Conservation (phyloP, 2,797 vertebrate genomes). For the Cirrhinus molitorella region DNA sequence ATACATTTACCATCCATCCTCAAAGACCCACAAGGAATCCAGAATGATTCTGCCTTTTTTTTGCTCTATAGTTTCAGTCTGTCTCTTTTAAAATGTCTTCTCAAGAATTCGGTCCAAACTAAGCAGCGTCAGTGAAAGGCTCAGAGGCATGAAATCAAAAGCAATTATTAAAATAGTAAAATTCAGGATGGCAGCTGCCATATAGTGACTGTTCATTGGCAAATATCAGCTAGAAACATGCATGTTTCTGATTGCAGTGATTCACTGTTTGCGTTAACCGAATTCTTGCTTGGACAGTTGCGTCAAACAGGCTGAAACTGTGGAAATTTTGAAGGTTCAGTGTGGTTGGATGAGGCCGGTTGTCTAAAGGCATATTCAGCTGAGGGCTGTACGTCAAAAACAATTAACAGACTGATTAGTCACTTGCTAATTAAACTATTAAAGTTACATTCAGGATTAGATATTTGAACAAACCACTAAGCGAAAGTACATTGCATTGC, state of each 20-base stretch:
- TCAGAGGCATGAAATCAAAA: conserved; percentile 32
- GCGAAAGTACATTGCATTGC: neutral
- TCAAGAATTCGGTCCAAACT: conserved; percentile 30
- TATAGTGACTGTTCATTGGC: neutral
- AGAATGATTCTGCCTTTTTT: neutral
- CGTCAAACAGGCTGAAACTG: neutral
- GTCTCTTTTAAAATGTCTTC: neutral
- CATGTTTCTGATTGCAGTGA: neutral
- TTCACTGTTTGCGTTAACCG: neutral
- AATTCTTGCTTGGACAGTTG: conserved; percentile 2
- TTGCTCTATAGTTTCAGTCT: conserved; percentile 2
- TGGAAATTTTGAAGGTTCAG: neutral
- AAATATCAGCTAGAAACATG: neutral
- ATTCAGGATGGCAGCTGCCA: neutral
- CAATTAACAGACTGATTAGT: neutral
- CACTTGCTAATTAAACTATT: conserved; percentile 1
- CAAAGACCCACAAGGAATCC: conserved; percentile 21
- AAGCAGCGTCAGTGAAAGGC: conserved; percentile 4
- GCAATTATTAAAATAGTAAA: conserved; percentile 8
- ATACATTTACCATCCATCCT: neutral
- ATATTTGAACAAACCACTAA: conserved; percentile 2
- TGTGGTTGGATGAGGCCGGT: conserved; percentile 32
- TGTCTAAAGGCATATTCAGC: conserved; percentile 46
- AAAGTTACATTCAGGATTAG: neutral
- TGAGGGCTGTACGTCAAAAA: neutral